Conservation (phyloP, 2,888 invertebrate species). For the Vannuccia rotundouncinata region DNA sequence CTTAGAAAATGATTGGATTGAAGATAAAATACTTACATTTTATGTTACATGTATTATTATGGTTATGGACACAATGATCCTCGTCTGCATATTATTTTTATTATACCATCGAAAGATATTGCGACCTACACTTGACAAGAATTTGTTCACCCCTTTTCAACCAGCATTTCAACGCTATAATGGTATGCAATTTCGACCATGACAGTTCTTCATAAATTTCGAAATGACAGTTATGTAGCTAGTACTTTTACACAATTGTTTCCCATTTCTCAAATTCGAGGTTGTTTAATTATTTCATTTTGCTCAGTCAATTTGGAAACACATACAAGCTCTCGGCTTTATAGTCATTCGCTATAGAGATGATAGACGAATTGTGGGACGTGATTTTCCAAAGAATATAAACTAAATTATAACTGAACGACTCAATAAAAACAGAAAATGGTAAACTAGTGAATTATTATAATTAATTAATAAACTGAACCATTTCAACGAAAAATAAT, state of each 20-base stretch:
- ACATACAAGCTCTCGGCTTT: not conserved
- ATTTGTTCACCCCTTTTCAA: not conserved
- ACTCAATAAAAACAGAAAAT: too few species aligned
- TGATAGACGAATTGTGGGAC: not conserved
- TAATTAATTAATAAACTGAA: too few species aligned
- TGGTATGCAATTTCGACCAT: not conserved
- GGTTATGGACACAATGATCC: constrained; percentile 11
- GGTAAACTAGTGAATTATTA: too few species aligned
- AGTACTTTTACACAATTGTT: not conserved
- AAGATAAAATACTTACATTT: constrained; percentile 11
- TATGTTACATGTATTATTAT: constrained; percentile 18
- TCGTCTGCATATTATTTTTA: not conserved
- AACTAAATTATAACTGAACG: too few species aligned
- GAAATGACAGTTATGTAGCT: not conserved
- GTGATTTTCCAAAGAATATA: not conserved
- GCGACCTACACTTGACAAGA: not conserved
- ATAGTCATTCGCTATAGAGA: not conserved
- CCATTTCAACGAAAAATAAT: too few species aligned
- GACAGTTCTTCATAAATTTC: not conserved
- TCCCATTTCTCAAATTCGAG: not conserved
- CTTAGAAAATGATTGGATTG: constrained; percentile 7
- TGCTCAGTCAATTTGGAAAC: not conserved
- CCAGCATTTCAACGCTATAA: not conserved
- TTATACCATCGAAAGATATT: not conserved
- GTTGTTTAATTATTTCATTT: not conserved